phyloP scores from a whole-genome alignment of 2,113 vertebrate species.

The Rhinolophus ferrumequinum region DNA sequence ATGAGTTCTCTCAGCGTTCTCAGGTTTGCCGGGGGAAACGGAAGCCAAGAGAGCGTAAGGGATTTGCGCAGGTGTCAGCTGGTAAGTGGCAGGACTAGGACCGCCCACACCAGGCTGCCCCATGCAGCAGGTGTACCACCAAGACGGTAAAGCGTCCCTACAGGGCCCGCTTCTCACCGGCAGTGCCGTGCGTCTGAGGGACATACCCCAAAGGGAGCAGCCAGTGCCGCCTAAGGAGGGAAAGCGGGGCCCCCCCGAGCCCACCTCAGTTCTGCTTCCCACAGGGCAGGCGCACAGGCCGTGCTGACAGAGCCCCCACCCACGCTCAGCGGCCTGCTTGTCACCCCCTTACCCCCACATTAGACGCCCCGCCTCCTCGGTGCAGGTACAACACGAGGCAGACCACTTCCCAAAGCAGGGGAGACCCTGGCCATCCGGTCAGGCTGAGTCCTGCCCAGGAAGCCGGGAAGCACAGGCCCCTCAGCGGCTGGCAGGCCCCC shows the following conservation, averaged over 20 bases:
- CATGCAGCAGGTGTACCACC: too few species aligned
- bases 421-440: accelerated
- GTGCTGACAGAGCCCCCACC: background rate
- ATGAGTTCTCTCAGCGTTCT: background rate
- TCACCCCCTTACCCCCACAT: accelerated
- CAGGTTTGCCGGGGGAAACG: background rate
- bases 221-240: background rate
- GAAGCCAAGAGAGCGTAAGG: background rate
- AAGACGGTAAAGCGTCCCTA: accelerated
- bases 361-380: background rate
- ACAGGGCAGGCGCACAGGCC: background rate
- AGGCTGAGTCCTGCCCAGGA: background rate
- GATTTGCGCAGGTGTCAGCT: background rate
- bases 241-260: background rate
- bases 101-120: accelerated
- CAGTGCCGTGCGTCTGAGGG: background rate
- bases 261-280: background rate
- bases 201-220: too few species aligned
- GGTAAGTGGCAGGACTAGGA: background rate
- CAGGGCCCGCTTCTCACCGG: background rate
- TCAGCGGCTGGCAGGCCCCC: background rate
- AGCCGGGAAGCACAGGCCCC: accelerated
- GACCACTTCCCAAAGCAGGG: background rate
- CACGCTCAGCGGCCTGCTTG: background rate
- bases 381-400: background rate